Percentiles rank a stretch among this genome's conserved stretches.
Evolutionary conservation across 2,888 invertebrate species (phyloP).

Genomic region (Pollenia amentaria): DNA sequence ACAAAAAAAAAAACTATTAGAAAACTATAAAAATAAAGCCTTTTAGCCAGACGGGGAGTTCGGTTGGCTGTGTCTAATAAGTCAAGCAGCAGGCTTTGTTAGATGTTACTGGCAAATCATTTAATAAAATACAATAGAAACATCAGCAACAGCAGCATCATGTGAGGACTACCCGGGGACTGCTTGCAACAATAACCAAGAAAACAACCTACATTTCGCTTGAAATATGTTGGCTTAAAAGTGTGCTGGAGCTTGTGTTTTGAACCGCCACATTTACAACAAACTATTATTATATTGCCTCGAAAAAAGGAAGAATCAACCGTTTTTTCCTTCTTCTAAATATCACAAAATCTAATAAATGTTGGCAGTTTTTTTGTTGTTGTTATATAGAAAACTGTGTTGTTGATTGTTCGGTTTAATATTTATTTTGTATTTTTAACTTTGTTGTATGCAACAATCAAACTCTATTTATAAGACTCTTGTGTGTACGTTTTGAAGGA

Average conservation of each 20-base stretch:
- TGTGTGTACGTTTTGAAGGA: slow-evolving; percentile 59
- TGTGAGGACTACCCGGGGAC: background rate
- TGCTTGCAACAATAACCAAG: slow-evolving; percentile 41
- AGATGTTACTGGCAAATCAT: slow-evolving; percentile 17
- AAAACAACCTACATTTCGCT: slow-evolving; percentile 55
- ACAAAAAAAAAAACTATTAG: slow-evolving; percentile 9
- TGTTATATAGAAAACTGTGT: background rate
- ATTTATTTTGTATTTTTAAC: slow-evolving; percentile 48
- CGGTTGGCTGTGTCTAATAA: background rate
- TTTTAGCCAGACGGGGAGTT: slow-evolving; percentile 37
- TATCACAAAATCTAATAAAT: slow-evolving; percentile 55
- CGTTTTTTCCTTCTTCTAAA: slow-evolving; percentile 27
- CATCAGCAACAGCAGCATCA: slow-evolving; percentile 2
- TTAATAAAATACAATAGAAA: slow-evolving; percentile 51
- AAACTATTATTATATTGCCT: slow-evolving; percentile 39
- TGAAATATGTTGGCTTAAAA: background rate
- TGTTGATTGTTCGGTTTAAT: slow-evolving; percentile 41
- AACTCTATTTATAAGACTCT: slow-evolving; percentile 30
- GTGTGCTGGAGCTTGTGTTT: slow-evolving; percentile 27
- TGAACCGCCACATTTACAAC: slow-evolving; percentile 32
- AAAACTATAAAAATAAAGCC: slow-evolving; percentile 32
- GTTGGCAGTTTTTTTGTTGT: slow-evolving; percentile 21
- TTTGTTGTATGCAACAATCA: slow-evolving; percentile 55
- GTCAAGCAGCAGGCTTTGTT: slow-evolving; percentile 34
- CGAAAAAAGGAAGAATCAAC: slow-evolving; percentile 43